Base-by-base conservation (phyloP, 1,140 invertebrate species). In the Drosophila arawakana region DNA sequence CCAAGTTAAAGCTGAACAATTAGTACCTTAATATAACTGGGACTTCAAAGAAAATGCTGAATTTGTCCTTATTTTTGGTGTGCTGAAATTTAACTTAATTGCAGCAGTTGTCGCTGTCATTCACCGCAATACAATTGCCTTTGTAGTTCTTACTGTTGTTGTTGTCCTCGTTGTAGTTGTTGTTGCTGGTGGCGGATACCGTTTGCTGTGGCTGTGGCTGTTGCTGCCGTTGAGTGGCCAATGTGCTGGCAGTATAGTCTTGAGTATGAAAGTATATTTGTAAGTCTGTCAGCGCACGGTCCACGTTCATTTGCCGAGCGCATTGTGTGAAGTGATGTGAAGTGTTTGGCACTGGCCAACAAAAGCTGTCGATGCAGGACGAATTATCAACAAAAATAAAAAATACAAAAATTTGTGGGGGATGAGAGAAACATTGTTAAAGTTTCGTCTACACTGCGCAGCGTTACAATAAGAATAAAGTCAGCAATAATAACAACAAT, bases 401-500 rank as follows among this genome's bases (percentile, higher is more conserved):
- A 50, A 63, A 13, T 25, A 43, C 10, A 11, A n/a, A 41, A n/a
- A 21, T 21, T 1, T 21, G 18, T 30, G 6, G 25, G 25, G 10
- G 35, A 21, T 39, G 8, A 34, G 34, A 55, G 49, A 35, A 68
- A 78, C 79, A 75, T 78, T 86, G 82, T 81, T 80, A 86, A 81
- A 83, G 80, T 88, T 80, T 69, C 82, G 83, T 79, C 82, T 82
- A 76, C 80, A 76, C 68, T 60, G 71, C 81, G 75, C 68, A 60
- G 75, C 81, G 75, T 86, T 86, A 86, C 82, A 85, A 88, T 85
- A 85, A 85, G 79, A 88, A 85, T 85, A 79, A 81, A 82, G 80
- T 76, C 76, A 85, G 82, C 82, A 85, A 88, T 79, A 85, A 85
- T 85, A 88, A 76, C 80, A 83, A 76, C 62, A 69, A 59, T 63